A percentile compares a stretch with the other conserved stretches of the same genome.
These are phyloP conservation scores for Gadus macrocephalus DNA, from an alignment of 2,113 vertebrate species.

Conservation along the genomic window DNA sequence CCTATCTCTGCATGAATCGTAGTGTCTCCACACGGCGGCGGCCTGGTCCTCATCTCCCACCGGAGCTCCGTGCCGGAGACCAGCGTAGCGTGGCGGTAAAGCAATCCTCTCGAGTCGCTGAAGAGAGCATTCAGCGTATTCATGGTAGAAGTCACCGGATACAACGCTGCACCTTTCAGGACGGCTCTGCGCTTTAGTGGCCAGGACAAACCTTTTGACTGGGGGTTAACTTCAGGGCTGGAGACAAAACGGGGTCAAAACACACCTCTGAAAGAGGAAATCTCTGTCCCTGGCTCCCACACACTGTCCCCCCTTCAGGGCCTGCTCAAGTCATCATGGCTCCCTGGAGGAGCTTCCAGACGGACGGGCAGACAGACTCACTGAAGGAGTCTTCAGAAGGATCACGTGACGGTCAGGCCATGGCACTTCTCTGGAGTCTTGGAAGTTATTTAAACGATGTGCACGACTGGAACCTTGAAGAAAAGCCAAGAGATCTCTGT, in stretches of 20 bases:
- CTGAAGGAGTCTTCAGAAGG: constrained; percentile 37
- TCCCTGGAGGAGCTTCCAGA: constrained; percentile 56
- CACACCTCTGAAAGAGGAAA: constrained; percentile 37
- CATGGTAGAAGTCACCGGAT: constrained; percentile 44
- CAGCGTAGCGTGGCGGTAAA: background rate
- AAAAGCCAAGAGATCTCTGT: too few species aligned
- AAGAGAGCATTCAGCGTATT: constrained; percentile 18
- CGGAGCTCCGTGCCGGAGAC: too few species aligned
- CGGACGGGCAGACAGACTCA: constrained; percentile 55
- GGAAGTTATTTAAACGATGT: too few species aligned
- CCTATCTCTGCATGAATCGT: too few species aligned
- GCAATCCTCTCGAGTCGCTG: background rate
- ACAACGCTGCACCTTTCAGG: constrained; percentile 37
- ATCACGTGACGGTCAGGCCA: constrained; percentile 35
- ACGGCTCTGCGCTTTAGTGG: constrained; percentile 56
- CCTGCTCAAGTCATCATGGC: constrained; percentile 64
- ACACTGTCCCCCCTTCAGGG: constrained; percentile 28
- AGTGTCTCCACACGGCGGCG: too few species aligned
- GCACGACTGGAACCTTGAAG: too few species aligned
- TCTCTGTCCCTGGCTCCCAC: background rate
- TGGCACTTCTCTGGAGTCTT: background rate
- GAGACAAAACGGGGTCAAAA: constrained; percentile 63
- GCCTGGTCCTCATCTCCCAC: too few species aligned
- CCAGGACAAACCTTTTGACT: constrained; percentile 63
- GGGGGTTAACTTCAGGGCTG: constrained; percentile 64